phyloP scores from a whole-genome alignment of 2,113 vertebrate genomes.

The Otocyon megalotis region DNA sequence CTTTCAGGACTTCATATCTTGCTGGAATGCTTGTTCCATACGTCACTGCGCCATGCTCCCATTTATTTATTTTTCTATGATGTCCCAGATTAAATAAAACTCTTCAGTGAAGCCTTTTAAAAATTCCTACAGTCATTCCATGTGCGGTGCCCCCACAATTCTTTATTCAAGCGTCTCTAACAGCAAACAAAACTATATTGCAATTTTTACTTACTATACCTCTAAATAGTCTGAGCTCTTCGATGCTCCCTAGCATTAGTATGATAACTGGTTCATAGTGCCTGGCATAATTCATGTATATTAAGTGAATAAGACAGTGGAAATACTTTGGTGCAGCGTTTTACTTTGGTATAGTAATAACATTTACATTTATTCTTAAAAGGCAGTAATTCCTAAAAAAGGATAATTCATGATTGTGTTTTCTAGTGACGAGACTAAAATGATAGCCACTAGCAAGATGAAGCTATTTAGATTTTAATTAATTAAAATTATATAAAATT shows the following conservation, averaged over 20 bases:
- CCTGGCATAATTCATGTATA: background rate
- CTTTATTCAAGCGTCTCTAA: background rate
- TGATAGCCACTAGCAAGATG: background rate
- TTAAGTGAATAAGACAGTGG: background rate
- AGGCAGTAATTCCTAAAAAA: background rate
- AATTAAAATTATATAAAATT: constrained; percentile 30
- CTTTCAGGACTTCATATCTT: background rate
- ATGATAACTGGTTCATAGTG: background rate
- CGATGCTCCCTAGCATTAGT: background rate
- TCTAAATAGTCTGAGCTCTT: background rate
- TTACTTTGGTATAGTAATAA: background rate
- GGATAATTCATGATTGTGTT: background rate
- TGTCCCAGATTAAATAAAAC: background rate
- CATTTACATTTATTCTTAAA: constrained; percentile 8
- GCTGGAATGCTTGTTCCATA: background rate
- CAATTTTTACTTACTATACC: background rate
- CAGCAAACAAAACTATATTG: background rate
- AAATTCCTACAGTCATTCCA: background rate
- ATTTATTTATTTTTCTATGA: background rate
- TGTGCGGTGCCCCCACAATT: background rate
- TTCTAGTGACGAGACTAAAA: background rate
- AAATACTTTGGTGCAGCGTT: background rate
- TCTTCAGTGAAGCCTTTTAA: background rate
- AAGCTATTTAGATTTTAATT: background rate
- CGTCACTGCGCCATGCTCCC: too few relatives aligned